Conservation (phyloP, 2,888 invertebrate genomes). For the Mesopsocus fuscifrons region DNA sequence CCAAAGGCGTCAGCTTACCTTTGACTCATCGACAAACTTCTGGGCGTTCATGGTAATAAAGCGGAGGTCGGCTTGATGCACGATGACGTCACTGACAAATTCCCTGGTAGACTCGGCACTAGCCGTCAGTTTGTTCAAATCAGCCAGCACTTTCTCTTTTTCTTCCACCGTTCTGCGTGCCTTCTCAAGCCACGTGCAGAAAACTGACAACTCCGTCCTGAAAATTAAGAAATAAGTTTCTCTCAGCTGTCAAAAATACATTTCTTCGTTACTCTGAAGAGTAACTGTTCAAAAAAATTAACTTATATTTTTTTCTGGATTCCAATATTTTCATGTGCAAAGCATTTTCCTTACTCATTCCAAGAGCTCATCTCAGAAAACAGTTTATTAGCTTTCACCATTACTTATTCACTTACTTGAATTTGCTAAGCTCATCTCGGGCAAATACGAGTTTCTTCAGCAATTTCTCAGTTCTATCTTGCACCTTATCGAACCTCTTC, state of each 20-base stretch:
- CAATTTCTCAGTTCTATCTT: slow-evolving; percentile 59
- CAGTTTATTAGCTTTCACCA: too few species aligned
- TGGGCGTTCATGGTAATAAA: slow-evolving; percentile 94
- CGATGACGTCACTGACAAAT: slow-evolving; percentile 82
- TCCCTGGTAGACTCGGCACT: slow-evolving; percentile 68
- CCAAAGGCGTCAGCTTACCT: too few species aligned
- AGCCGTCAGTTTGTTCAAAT: slow-evolving; percentile 46
- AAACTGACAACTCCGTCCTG: slow-evolving; percentile 58
- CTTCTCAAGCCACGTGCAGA: slow-evolving; percentile 67
- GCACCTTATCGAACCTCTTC: slow-evolving; percentile 62
- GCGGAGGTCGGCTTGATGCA: slow-evolving; percentile 85
- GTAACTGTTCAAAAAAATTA: too few species aligned
- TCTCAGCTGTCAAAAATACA: too few species aligned
- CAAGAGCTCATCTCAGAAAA: too few species aligned
- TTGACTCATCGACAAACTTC: slow-evolving; percentile 89
- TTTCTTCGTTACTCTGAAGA: too few species aligned
- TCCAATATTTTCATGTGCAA: too few species aligned
- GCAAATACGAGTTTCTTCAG: slow-evolving; percentile 56
- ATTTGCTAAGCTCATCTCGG: slow-evolving; percentile 73
- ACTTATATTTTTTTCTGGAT: too few species aligned
- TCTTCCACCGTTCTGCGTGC: slow-evolving; percentile 65
- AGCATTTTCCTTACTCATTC: too few species aligned
- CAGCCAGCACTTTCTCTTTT: slow-evolving; percentile 63
- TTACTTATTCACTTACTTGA: slow-evolving; percentile 35
- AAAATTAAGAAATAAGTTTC: slow-evolving; percentile 12